Evolutionary conservation across 2,888 invertebrate genomes (phyloP), one percentile per base, ranked within the genome.

Genomic region (Chrysolina haemoptera): DNA sequence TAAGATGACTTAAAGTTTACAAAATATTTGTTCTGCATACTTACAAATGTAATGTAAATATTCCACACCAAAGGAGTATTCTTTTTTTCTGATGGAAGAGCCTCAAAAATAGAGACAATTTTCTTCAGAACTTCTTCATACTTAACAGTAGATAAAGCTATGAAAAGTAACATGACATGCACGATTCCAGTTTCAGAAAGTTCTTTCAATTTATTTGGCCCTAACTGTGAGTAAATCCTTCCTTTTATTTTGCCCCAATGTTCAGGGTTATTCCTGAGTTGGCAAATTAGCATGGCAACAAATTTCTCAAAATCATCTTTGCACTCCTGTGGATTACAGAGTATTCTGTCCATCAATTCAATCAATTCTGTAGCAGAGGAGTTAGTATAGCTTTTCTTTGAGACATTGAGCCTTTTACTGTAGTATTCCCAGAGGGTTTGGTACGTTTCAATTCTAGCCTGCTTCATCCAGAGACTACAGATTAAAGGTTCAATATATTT

Each of bases 191-290:
- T 78, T 55, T 85, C 83, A 18, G 81, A 83, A 40, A 87, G 82
- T 73, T 85, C 85, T 16, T 83, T 85, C 22, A 87, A 77, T 80
- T 87, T 88, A 59, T 85, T 84, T 9, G 85, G 84, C 4, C 86
- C 85, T n/a, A 88, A 79, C 74, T 86, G 86, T 1, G 87, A 87
- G 79, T 86, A 88, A 76, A 88, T 86, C 67, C 88, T 75, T 1
- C 87, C 88, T 73, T 86, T 86, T 48, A 88, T 82, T 79, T 87
- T 87, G 3, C 81, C 82, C 88, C 88, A 88, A 70, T 87, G 87
- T 50, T 76, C 69, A 3, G 86, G 87, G 79, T 86, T 81, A 50
- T 81, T 81, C 40, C 67, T 77, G 67, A 88, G 82, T 79, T 87
- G 85, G 68, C 74, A 77, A 4, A 81, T 65, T 14, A 88, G 75